phyloP scores from a whole-genome alignment of 2,797 vertebrate genomes.

The Myotis pilosus region DNA sequence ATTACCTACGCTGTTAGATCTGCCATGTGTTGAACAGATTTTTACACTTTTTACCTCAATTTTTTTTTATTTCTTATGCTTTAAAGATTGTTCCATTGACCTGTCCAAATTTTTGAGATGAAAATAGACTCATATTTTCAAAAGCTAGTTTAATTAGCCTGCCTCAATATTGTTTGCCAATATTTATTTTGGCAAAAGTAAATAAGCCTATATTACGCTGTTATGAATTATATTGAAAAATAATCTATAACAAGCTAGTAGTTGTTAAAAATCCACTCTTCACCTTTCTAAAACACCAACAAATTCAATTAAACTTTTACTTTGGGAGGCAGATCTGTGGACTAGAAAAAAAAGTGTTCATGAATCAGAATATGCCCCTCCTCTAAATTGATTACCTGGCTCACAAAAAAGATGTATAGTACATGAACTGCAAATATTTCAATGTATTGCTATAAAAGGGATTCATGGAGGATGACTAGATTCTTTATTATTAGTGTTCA shows the following conservation, averaged over 20 bases:
- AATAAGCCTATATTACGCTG: constrained; percentile 3
- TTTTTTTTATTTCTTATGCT: constrained; percentile 39
- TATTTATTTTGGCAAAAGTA: constrained; percentile 66
- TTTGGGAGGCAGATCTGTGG: neutral
- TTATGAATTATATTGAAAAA: constrained; percentile 25
- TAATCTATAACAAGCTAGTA: constrained; percentile 32
- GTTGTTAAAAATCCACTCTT: constrained; percentile 7
- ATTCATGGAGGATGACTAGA: constrained; percentile 35
- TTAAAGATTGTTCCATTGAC: constrained; percentile 59
- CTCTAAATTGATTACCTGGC: constrained; percentile 52
- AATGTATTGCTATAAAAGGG: constrained; percentile 27
- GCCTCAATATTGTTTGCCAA: constrained; percentile 54
- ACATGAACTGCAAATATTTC: constrained; percentile 53
- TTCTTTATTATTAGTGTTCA: constrained; percentile 47
- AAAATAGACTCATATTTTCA: constrained; percentile 60
- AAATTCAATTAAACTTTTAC: constrained; percentile 53
- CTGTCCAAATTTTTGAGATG: constrained; percentile 19
- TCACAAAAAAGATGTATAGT: constrained; percentile 21
- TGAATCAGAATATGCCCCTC: neutral
- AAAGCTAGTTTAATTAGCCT: constrained; percentile 61
- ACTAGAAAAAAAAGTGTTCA: neutral
- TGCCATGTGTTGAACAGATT: constrained; percentile 66
- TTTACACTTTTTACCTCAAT: constrained; percentile 45
- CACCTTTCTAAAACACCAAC: constrained; percentile 5
- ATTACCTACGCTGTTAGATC: constrained; percentile 27